A percentile compares a stretch with the other conserved stretches of the same genome.
phyloP scores from a whole-genome alignment of 2,888 invertebrate genomes.

The Lissonota sp. region DNA sequence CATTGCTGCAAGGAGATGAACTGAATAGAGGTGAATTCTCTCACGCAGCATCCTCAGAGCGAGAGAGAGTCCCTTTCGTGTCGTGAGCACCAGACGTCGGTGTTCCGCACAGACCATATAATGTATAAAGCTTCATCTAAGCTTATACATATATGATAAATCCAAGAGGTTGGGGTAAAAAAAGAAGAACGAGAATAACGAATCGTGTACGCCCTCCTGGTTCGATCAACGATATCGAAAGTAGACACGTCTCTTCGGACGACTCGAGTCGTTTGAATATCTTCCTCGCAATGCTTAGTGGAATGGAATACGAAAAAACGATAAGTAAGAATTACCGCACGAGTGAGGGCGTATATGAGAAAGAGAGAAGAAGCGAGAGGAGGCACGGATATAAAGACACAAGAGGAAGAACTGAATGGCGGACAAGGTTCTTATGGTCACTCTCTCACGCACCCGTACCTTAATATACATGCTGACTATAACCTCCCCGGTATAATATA shows the following conservation, averaged over 20 bases:
- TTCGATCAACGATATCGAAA: slow-evolving; percentile 80
- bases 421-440: slow-evolving; percentile 47
- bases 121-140: slow-evolving; percentile 4
- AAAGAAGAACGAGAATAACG: slow-evolving; percentile 45
- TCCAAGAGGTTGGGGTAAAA: slow-evolving; percentile 24
- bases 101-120: slow-evolving; percentile 1
- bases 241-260: slow-evolving; percentile 79
- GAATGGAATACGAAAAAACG: background rate
- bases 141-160: slow-evolving; percentile 43
- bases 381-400: slow-evolving; percentile 18
- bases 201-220: slow-evolving; percentile 64
- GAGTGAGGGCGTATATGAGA: slow-evolving; percentile 32
- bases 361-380: slow-evolving; percentile 16
- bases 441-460: slow-evolving; percentile 50
- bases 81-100: slow-evolving; percentile 35
- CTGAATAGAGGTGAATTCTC: slow-evolving; percentile 63
- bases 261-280: slow-evolving; percentile 37
- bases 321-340: slow-evolving; percentile 24
- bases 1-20: slow-evolving; percentile 16
- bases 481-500: slow-evolving; percentile 37
- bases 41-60: slow-evolving; percentile 62
- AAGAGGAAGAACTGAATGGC: slow-evolving; percentile 27
- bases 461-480: slow-evolving; percentile 34
- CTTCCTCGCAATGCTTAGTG: slow-evolving; percentile 18
- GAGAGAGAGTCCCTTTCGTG: slow-evolving; percentile 48